A percentile compares a stretch with the other conserved stretches of the same genome.
Evolutionary conservation across 2,888 invertebrate genomes (phyloP).

Genomic region (Celastrina argiolus): DNA sequence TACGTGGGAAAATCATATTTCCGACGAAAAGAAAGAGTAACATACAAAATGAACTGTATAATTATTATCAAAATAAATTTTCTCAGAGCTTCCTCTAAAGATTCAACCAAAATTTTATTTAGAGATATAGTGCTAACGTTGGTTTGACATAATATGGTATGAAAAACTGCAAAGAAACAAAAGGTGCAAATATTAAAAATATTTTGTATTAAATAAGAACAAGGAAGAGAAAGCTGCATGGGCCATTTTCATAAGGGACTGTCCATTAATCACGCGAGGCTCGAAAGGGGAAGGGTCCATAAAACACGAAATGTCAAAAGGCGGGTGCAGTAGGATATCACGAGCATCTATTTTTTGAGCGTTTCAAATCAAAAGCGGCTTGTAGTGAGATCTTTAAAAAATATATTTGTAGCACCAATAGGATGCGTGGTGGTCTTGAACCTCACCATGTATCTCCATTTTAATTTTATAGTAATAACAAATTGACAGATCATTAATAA

Average conservation of each 20-base stretch:
- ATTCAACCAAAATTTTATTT: conserved; percentile 3
- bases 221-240: neutral
- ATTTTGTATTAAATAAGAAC: neutral
- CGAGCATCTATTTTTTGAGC: no score
- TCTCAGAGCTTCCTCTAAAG: neutral
- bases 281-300: no score
- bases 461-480: no score
- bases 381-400: no score
- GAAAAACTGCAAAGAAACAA: neutral
- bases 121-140: neutral
- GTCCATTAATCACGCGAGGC: no score
- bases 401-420: no score
- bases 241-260: neutral
- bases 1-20: neutral
- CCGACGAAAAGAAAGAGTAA: neutral
- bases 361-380: no score
- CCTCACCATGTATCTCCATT: no score
- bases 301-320: no score
- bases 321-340: no score
- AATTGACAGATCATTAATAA: no score
- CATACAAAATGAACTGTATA: neutral
- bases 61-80: conserved; percentile 15
- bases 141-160: neutral
- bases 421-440: no score
- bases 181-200: neutral